A percentile compares a stretch with the other conserved stretches of the same genome.
Evolutionary conservation across 1,140 invertebrate genomes (phyloP).

Genomic region (Streblospio benedicti): DNA sequence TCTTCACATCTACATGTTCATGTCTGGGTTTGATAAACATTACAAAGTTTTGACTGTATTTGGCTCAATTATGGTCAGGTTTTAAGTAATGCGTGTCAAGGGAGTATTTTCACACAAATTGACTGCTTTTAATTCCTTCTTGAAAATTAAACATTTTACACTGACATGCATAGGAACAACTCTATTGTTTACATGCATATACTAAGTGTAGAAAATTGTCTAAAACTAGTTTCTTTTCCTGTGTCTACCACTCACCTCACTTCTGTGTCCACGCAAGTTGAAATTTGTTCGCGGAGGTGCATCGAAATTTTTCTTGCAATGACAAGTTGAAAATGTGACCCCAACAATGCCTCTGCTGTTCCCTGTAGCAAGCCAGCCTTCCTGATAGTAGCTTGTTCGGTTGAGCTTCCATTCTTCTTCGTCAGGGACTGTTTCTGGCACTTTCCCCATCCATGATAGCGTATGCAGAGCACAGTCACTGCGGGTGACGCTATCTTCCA

Average conservation of each 20-base stretch:
- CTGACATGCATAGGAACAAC: too few relatives aligned
- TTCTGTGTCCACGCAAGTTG: conserved; percentile 90
- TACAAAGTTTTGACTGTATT: too few relatives aligned
- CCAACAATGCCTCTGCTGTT: conserved; percentile 89
- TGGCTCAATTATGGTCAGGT: too few relatives aligned
- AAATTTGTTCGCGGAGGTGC: conserved; percentile 76
- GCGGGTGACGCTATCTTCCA: conserved; percentile 82
- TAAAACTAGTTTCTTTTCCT: too few relatives aligned
- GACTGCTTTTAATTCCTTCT: too few relatives aligned
- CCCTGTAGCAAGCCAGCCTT: conserved; percentile 94
- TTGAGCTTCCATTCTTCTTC: conserved; percentile 71
- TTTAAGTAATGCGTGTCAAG: too few relatives aligned
- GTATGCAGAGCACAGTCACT: conserved; percentile 91
- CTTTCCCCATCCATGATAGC: conserved; percentile 95
- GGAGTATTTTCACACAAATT: too few relatives aligned
- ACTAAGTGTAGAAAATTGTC: too few relatives aligned
- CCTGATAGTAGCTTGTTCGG: conserved; percentile 90
- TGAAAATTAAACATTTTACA: too few relatives aligned
- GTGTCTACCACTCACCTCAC: conserved; percentile 78
- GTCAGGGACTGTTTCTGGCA: conserved; percentile 86
- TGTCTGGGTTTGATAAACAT: too few relatives aligned
- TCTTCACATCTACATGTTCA: too few relatives aligned
- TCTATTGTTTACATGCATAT: too few relatives aligned
- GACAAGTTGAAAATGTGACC: conserved; percentile 89
- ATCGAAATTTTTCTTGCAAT: conserved; percentile 51